These are phyloP conservation scores for Cryptus armator DNA, from an alignment of 2,888 invertebrate genomes.

Conservation along the genomic window DNA sequence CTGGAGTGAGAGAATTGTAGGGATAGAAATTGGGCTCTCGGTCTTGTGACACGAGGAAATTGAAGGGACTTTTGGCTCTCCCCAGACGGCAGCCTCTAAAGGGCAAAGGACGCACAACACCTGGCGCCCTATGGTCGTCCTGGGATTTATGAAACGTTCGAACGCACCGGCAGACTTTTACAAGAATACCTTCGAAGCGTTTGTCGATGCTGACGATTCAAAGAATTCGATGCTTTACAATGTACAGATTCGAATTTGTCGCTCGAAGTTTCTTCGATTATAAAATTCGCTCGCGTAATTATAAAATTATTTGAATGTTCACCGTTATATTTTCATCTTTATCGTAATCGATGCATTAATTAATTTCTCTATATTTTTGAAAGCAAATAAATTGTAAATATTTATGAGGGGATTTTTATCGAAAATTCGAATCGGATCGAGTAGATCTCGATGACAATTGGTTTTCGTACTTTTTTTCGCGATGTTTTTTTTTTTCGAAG, in stretches of 20 bases:
- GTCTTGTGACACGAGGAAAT: constrained; percentile 14
- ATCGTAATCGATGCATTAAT: no score
- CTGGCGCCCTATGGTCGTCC: constrained; percentile 55
- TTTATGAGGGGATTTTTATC: background rate
- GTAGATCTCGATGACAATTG: background rate
- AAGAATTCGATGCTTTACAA: background rate
- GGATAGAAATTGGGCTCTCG: constrained; percentile 33
- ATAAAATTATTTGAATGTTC: background rate
- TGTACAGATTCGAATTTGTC: background rate
- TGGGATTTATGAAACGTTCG: constrained; percentile 57
- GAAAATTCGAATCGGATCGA: background rate
- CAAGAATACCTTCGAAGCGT: background rate
- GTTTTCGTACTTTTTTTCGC: background rate
- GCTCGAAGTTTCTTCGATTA: background rate
- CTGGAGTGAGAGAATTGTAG: constrained; percentile 5
- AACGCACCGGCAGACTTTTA: background rate
- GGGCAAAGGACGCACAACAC: constrained; percentile 63
- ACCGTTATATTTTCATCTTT: background rate
- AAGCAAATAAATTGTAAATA: background rate
- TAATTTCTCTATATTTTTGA: no score
- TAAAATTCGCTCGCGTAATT: background rate
- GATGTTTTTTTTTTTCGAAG: background rate
- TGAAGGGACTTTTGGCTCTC: constrained; percentile 13
- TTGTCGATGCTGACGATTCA: background rate
- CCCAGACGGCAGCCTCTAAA: constrained; percentile 32